Percentiles rank a stretch among this genome's conserved stretches.
Evolutionary conservation across 2,113 vertebrate species (phyloP).

Genomic region (Oreochromis tanganicae): DNA sequence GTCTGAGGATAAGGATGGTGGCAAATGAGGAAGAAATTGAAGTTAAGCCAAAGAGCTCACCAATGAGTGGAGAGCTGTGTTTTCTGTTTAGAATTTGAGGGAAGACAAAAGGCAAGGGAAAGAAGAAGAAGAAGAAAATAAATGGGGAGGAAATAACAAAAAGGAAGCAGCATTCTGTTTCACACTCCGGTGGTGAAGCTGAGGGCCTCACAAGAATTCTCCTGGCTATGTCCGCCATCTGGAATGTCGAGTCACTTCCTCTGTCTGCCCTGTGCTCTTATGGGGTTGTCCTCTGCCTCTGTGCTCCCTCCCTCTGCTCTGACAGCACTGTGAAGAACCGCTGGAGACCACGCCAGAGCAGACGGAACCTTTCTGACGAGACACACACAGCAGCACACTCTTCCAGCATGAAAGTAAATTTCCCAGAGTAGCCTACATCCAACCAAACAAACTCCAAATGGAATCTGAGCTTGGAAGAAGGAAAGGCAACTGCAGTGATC

Average conservation of each 20-base stretch:
- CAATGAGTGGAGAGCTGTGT: not conserved
- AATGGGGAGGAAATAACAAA: not conserved
- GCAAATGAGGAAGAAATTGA: not conserved
- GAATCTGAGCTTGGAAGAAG: slow-evolving; percentile 43
- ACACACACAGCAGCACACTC: slow-evolving; percentile 18
- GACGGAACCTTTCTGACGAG: slow-evolving; percentile 32
- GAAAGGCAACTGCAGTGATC: slow-evolving; percentile 64
- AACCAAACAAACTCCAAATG: slow-evolving; percentile 20
- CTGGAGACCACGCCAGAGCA: slow-evolving; percentile 28
- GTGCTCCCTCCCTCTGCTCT: slow-evolving; percentile 46
- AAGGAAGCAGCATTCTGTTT: slow-evolving; percentile 55
- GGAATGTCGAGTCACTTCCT: slow-evolving; percentile 72
- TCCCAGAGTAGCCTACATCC: slow-evolving; percentile 26
- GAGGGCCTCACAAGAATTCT: slow-evolving; percentile 68
- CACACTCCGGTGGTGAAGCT: slow-evolving; percentile 61
- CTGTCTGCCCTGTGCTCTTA: slow-evolving; percentile 46
- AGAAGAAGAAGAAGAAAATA: slow-evolving; percentile 5
- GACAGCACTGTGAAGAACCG: slow-evolving; percentile 36
- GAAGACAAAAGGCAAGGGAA: slow-evolving; percentile 6
- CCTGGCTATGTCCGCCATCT: slow-evolving; percentile 62
- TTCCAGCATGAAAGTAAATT: slow-evolving; percentile 38
- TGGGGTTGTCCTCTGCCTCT: slow-evolving; percentile 44
- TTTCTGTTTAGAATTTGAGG: slow-evolving; percentile 30
- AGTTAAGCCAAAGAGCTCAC: not conserved
- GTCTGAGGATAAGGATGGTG: not conserved